These are phyloP conservation scores for Anomalospiza imberbis DNA, from an alignment of 2,797 vertebrate species.

Conservation along the genomic window DNA sequence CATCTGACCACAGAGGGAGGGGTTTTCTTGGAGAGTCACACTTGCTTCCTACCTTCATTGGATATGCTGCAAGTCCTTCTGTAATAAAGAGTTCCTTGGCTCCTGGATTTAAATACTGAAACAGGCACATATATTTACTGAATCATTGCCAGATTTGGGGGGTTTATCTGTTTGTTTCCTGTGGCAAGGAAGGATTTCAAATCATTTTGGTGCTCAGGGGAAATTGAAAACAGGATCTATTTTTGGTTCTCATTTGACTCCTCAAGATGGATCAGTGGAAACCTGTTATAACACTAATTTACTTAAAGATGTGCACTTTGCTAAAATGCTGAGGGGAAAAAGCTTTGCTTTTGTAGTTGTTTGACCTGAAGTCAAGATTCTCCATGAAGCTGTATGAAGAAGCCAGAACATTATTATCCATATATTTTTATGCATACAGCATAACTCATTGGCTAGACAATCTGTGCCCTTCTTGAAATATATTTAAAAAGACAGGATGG, in stretches of 20 bases:
- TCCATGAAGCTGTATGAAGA: not conserved
- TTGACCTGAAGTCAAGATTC: not conserved
- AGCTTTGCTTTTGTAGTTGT: conserved; percentile 1
- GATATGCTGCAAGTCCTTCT: not conserved
- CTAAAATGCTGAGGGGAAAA: not conserved
- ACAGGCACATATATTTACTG: not conserved
- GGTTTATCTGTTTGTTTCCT: conserved; percentile 3
- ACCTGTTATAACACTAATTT: conserved; percentile 45
- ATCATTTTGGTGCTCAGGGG: conserved; percentile 1
- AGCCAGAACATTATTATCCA: not conserved
- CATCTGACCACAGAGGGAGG: not conserved
- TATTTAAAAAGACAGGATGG: not conserved
- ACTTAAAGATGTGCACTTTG: not conserved
- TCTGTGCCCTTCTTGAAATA: not conserved
- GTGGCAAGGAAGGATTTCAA: not conserved
- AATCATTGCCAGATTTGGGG: not conserved
- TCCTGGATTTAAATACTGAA: not conserved
- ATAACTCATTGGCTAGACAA: not conserved
- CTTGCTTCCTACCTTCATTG: not conserved
- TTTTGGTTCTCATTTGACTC: conserved; percentile 30
- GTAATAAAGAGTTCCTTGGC: not conserved
- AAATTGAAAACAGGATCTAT: conserved; percentile 37
- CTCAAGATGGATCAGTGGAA: not conserved
- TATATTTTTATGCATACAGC: not conserved
- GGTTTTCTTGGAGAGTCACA: not conserved